phyloP scores from a whole-genome alignment of 2,113 vertebrate genomes.

The Engystomops pustulosus region DNA sequence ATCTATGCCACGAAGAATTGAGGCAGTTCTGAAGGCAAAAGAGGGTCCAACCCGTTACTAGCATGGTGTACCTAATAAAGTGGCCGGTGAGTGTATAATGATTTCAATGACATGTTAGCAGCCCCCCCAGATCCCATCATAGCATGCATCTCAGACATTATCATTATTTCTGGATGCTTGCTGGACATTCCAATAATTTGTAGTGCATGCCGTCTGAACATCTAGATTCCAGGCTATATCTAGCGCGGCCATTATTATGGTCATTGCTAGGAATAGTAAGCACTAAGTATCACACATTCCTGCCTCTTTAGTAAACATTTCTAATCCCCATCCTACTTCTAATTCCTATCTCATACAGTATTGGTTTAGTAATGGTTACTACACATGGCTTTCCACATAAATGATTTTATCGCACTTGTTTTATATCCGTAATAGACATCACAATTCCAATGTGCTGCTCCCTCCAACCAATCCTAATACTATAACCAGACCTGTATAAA shows the following conservation, averaged over 20 bases:
- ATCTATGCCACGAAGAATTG: too few species aligned
- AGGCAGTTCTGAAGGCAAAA: too few species aligned
- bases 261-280: slow-evolving; percentile 21
- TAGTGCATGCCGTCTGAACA: background rate
- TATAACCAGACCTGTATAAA: too few species aligned
- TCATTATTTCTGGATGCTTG: slow-evolving; percentile 18
- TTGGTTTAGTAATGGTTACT: slow-evolving; percentile 1
- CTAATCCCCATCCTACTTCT: background rate
- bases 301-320: slow-evolving; percentile 12
- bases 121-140: background rate
- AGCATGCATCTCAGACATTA: background rate
- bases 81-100: too few species aligned
- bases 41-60: too few species aligned
- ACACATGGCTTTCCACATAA: too few species aligned
- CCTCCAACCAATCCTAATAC: background rate
- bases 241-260: background rate
- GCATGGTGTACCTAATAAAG: too few species aligned
- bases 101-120: background rate
- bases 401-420: too few species aligned
- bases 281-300: background rate
- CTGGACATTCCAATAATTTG: background rate
- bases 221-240: slow-evolving; percentile 12
- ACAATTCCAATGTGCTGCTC: too few species aligned
- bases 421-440: too few species aligned
- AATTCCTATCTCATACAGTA: background rate